These are phyloP conservation scores for Hipposideros larvatus DNA, from an alignment of 2,797 vertebrate species.

Conservation along the genomic window DNA sequence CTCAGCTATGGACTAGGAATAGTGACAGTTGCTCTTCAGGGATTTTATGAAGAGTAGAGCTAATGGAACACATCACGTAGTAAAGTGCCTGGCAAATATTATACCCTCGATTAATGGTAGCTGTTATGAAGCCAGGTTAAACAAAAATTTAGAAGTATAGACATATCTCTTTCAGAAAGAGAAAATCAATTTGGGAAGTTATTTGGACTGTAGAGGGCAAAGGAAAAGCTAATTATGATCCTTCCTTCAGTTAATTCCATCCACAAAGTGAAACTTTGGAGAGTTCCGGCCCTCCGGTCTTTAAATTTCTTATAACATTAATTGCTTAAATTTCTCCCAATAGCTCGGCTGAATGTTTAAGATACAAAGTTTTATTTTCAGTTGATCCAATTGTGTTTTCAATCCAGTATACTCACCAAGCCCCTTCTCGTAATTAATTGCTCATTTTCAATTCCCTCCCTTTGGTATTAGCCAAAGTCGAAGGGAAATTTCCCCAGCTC, in stretches of 20 bases:
- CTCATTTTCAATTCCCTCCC: background rate
- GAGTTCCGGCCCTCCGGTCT: background rate
- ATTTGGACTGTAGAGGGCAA: constrained; percentile 44
- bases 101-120: background rate
- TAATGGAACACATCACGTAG: background rate
- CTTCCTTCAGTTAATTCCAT: constrained; percentile 50
- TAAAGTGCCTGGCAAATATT: background rate
- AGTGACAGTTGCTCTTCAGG: background rate
- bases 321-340: background rate
- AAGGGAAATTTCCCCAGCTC: background rate
- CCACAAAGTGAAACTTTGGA: constrained; percentile 38
- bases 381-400: constrained; percentile 28
- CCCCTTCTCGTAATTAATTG: background rate
- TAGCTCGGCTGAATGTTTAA: background rate
- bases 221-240: constrained; percentile 38
- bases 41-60: background rate
- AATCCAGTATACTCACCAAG: background rate
- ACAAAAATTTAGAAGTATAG: background rate
- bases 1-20: background rate
- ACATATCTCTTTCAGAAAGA: background rate
- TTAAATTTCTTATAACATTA: constrained; percentile 40
- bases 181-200: constrained; percentile 64
- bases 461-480: background rate
- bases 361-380: background rate
- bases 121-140: background rate